Evolutionary conservation across 1,140 invertebrate genomes (phyloP), one percentile per base, ranked within the genome.

Genomic region (Leptestheria dahalacensis): DNA sequence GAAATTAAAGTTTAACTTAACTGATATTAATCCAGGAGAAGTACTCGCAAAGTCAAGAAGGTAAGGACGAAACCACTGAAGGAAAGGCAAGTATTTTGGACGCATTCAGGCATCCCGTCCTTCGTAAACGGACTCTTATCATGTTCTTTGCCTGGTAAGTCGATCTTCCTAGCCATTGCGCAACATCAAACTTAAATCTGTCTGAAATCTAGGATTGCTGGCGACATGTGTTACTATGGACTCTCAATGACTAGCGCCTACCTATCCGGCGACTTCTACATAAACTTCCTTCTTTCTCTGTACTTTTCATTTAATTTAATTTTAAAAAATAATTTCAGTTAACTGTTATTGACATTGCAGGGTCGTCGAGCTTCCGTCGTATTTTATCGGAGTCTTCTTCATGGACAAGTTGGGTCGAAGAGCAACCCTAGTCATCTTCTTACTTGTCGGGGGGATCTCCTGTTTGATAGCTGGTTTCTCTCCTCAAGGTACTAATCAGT

Each of bases 131-230:
- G 20, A 11, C 41, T 15, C n/a, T 56, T 20, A 29, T 56, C 25
- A 56, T 56, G 53, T 26, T 56, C 26, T 25, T 24, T 9, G 53
- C 53, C 33, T 56, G 53, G 53, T 56, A 56, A 56, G 18, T 52
- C 15, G 6, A 41, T 20, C 20, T 21, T 15, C 11, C 50, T 52
- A 11, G 20, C 11, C 1, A 23, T 20, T 52, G 15, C 15, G 1
- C 20, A 23, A 21, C 20, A 52, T 52, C 20, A 52, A 23, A 12
- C 20, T 12, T 12, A 52, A 6, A 0, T 10, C n/a, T 52, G 28
- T 18, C n/a, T 24, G 28, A n/a, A 52, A 20, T 56, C 41, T 29
- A 56, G 53, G 53, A 29, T 56, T 15, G 24, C 41, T 41, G 41
- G 12, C 1, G 53, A 33, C 18, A 56, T 56, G 53, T 24, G 53